Percentiles rank a stretch among this genome's conserved stretches.
These are phyloP conservation scores for Phymanthus crucifer DNA, from an alignment of 92 coral and sea anemone genomes.

Conservation along the genomic window DNA sequence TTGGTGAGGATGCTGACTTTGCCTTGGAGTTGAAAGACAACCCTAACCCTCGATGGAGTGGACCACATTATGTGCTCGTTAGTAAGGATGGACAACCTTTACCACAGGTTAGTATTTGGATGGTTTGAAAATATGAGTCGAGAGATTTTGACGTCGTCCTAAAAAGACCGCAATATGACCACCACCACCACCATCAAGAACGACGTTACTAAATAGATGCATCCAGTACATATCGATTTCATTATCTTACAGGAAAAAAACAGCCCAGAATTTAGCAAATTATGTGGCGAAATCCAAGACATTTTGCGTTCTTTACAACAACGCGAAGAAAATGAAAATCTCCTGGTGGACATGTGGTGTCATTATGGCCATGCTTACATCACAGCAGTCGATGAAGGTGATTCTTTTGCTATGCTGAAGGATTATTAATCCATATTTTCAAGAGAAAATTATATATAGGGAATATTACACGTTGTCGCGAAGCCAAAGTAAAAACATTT, in stretches of 20 bases:
- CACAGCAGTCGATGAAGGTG: conserved; percentile 1
- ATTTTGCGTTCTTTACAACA: not conserved
- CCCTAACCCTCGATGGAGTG: not conserved
- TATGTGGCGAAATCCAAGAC: not conserved
- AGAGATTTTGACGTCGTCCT: too few relatives aligned
- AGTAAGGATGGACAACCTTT: not conserved
- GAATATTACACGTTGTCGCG: too few relatives aligned
- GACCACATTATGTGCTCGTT: not conserved
- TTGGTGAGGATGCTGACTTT: not conserved
- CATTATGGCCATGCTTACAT: not conserved
- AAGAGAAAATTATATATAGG: too few relatives aligned
- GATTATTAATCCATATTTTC: too few relatives aligned
- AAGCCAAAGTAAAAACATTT: too few relatives aligned
- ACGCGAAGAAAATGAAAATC: not conserved
- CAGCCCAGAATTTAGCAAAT: not conserved
- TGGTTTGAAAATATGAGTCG: too few relatives aligned
- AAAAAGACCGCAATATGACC: too few relatives aligned
- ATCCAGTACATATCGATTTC: not conserved
- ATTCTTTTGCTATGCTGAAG: too few relatives aligned
- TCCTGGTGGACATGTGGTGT: conserved; percentile 6
- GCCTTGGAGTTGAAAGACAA: not conserved
- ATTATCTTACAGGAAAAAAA: not conserved
- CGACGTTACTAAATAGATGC: too few relatives aligned
- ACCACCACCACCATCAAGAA: too few relatives aligned
- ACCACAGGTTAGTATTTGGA: not conserved